phyloP scores from a whole-genome alignment of 2,888 invertebrate species.

The Pyrrhia umbra region DNA sequence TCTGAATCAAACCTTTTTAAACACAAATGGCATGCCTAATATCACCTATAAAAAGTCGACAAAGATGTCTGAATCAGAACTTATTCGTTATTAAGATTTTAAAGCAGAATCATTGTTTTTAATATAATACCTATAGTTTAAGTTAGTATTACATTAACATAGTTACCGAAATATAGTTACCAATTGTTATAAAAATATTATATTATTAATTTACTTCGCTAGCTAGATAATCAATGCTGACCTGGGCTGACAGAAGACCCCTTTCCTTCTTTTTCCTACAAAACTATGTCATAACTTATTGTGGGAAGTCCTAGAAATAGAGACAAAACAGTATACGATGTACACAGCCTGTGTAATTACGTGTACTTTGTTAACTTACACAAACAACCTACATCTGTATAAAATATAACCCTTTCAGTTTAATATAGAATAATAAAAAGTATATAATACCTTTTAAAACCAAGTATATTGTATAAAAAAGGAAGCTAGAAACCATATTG shows the following conservation, averaged over 20 bases:
- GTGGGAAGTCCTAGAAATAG: constrained; percentile 32
- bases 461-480: constrained; percentile 32
- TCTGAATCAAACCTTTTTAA: constrained; percentile 22
- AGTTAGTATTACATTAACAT: constrained; percentile 48
- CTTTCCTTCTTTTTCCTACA: constrained; percentile 41
- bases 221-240: constrained; percentile 51
- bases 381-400: constrained; percentile 17
- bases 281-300: constrained; percentile 53
- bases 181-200: constrained; percentile 58
- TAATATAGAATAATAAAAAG: constrained; percentile 35
- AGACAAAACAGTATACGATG: constrained; percentile 10
- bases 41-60: constrained; percentile 37
- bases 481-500: constrained; percentile 58
- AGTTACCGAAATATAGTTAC: constrained; percentile 65
- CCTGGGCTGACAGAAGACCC: constrained; percentile 25
- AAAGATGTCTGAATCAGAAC: constrained; percentile 25
- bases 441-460: constrained; percentile 13
- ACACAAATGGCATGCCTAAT: constrained; percentile 35
- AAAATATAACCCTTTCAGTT: constrained; percentile 29
- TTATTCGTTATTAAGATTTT: constrained; percentile 19
- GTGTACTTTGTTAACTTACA: neutral
- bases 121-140: constrained; percentile 51
- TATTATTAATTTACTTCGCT: constrained; percentile 42
- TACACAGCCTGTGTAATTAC: constrained; percentile 21
- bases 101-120: constrained; percentile 56